Conservation (phyloP, 2,888 invertebrate species). For the Dilophus febrilis region DNA sequence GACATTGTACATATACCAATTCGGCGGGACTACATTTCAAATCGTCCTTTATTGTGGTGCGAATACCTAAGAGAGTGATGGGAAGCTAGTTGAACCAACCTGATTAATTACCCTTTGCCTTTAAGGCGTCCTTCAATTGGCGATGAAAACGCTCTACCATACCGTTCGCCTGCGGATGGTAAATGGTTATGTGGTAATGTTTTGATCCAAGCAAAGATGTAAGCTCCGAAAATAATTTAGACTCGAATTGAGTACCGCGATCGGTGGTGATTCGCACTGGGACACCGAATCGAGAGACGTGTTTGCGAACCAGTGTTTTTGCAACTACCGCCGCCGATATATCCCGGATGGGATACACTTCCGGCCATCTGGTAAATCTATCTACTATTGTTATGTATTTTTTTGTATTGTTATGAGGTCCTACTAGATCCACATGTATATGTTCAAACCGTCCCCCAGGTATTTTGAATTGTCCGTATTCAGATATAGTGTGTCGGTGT, state of each 20-base stretch:
- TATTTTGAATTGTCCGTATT: too few species aligned
- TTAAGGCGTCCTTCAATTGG: neutral
- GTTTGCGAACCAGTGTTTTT: conserved; percentile 7
- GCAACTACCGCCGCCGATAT: conserved; percentile 8
- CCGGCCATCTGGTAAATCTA: conserved; percentile 9
- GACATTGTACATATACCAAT: neutral
- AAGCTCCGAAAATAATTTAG: neutral
- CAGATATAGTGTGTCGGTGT: too few species aligned
- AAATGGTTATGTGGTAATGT: neutral
- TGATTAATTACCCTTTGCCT: neutral
- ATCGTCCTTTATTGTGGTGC: neutral
- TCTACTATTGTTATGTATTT: conserved; percentile 8
- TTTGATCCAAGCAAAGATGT: neutral
- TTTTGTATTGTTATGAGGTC: conserved; percentile 11
- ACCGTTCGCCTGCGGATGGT: neutral
- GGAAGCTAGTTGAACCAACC: neutral
- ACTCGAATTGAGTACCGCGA: conserved; percentile 15
- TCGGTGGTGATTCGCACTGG: conserved; percentile 15
- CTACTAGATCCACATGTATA: conserved; percentile 17
- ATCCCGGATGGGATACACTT: conserved; percentile 7
- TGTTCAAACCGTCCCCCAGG: too few species aligned
- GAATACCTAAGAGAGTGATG: neutral
- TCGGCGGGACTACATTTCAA: neutral
- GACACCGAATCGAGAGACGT: conserved; percentile 8
- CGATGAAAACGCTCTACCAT: neutral